Conservation (phyloP, 2,113 vertebrate species). For the Acanthochromis polyacanthus region DNA sequence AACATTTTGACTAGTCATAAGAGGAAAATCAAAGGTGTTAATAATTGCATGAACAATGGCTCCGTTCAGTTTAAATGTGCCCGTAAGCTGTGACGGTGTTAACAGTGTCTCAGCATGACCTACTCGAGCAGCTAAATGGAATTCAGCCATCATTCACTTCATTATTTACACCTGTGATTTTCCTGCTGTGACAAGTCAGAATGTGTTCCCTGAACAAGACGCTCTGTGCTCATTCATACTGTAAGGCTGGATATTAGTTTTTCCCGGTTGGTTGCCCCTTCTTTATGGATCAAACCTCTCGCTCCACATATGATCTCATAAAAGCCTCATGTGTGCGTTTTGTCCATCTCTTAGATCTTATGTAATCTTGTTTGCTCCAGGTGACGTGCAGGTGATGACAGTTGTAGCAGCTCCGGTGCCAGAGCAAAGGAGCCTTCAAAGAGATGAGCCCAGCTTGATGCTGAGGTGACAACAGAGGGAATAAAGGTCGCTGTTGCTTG, state of each 20-base stretch:
- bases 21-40: conserved; percentile 8
- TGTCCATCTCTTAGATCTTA: conserved; percentile 15
- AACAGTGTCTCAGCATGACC: background rate
- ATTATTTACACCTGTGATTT: background rate
- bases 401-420: conserved; percentile 27
- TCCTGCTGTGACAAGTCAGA: background rate
- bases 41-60: background rate
- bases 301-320: background rate
- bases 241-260: background rate
- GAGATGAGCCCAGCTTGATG: conserved; percentile 56
- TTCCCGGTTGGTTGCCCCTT: background rate
- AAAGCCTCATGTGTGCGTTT: background rate
- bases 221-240: background rate
- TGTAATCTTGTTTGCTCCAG: conserved; percentile 53
- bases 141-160: background rate
- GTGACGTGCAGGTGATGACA: conserved; percentile 54
- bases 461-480: conserved; percentile 52
- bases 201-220: background rate
- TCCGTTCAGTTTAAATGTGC: background rate
- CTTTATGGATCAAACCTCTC: background rate
- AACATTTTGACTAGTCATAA: conserved; percentile 9
- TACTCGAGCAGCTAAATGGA: background rate
- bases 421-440: conserved; percentile 56
- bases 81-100: background rate
- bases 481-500: conserved; percentile 52